These are phyloP conservation scores for Montipora cactus DNA, from an alignment of 64 coral and sea anemone genomes.

Conservation along the genomic window DNA sequence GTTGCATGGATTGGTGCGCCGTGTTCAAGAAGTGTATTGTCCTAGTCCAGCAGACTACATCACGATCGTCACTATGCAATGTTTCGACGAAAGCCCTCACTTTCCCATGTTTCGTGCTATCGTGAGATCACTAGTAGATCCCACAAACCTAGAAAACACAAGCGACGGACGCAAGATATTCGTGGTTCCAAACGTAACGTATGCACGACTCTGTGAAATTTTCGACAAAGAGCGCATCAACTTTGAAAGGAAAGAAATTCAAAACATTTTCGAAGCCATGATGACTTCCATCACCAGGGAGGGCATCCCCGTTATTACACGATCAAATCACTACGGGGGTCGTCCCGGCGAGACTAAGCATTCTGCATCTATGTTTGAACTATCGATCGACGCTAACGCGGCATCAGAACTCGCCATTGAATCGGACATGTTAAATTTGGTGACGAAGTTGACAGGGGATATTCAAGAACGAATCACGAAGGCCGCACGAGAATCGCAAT, in stretches of 20 bases:
- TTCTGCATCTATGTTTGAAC: not conserved
- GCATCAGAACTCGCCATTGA: not conserved
- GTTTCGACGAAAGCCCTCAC: not conserved
- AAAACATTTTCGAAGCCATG: not conserved
- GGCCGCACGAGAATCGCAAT: not conserved
- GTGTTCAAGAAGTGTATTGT: not conserved
- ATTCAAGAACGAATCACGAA: not conserved
- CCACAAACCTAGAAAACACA: not conserved
- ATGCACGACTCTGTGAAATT: not conserved
- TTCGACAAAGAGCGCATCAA: not conserved
- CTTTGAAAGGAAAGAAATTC: not conserved
- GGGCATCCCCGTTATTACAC: not conserved
- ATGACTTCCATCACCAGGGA: not conserved
- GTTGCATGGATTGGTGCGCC: not conserved
- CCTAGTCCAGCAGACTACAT: constrained; percentile 8
- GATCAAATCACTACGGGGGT: not conserved
- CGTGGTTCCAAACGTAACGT: not conserved
- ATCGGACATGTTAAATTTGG: not conserved
- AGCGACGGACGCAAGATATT: not conserved
- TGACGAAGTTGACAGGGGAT: not conserved
- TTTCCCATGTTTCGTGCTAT: not conserved
- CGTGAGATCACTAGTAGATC: not conserved
- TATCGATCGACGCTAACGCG: not conserved
- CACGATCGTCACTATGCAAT: not conserved
- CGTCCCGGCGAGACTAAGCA: not conserved